phyloP scores from a whole-genome alignment of 2,797 vertebrate genomes.

The Syngnathus rostellatus region DNA sequence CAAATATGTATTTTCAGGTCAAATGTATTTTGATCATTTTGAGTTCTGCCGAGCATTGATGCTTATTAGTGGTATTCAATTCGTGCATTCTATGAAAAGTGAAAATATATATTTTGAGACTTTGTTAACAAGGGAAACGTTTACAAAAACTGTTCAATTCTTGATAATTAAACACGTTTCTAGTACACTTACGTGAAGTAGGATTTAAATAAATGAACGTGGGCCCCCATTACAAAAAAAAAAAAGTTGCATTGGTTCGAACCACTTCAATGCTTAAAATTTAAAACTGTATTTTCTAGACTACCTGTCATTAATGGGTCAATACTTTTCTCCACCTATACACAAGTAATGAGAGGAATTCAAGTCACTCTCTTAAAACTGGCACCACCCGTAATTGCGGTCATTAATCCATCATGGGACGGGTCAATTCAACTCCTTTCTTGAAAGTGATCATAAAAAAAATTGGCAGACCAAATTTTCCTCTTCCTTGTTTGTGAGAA shows the following conservation, averaged over 20 bases:
- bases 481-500: not conserved
- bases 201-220: conserved; percentile 30
- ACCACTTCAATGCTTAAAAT: not conserved
- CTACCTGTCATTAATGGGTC: not conserved
- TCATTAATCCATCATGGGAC: not conserved
- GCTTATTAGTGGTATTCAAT: conserved; percentile 59
- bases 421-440: not conserved
- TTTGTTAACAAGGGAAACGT: conserved; percentile 79
- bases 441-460: no score
- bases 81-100: conserved; percentile 49
- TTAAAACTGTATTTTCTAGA: not conserved
- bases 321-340: not conserved
- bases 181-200: conserved; percentile 62
- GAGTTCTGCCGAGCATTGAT: conserved; percentile 45
- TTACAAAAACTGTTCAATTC: conserved; percentile 80
- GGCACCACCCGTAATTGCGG: not conserved
- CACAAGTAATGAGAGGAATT: no score
- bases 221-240: not conserved
- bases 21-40: conserved; percentile 62
- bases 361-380: not conserved
- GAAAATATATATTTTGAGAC: conserved; percentile 49
- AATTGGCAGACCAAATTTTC: no score
- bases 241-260: not conserved
- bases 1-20: conserved; percentile 62
- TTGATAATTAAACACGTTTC: conserved; percentile 67